Evolutionary conservation across 2,113 vertebrate species (phyloP).

Genomic region (Rhombomys opimus): DNA sequence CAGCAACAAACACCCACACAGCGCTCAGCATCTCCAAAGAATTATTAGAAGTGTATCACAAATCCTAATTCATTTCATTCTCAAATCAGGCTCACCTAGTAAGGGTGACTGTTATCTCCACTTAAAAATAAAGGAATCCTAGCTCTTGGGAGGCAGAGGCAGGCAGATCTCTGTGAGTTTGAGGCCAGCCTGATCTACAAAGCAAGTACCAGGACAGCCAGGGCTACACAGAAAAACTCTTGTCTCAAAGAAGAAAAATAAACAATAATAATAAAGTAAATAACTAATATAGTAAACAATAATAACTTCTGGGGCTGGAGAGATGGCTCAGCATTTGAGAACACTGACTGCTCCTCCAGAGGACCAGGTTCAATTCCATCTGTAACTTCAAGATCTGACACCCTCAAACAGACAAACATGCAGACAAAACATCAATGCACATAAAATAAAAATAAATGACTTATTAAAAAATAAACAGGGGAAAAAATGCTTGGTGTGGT

Average conservation of each 20-base stretch:
- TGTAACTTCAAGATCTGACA: background rate
- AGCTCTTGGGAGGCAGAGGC: too few relatives aligned
- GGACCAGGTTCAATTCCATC: background rate
- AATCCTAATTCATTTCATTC: slow-evolving; percentile 3
- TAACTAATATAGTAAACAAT: too few relatives aligned
- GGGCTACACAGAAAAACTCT: too few relatives aligned
- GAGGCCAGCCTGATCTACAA: too few relatives aligned
- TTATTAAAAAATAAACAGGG: background rate
- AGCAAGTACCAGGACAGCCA: too few relatives aligned
- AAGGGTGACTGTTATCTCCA: background rate
- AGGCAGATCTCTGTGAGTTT: too few relatives aligned
- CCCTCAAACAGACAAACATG: background rate
- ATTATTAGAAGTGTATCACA: slow-evolving; percentile 10
- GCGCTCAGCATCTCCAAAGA: background rate
- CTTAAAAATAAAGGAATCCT: background rate
- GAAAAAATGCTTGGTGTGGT: background rate
- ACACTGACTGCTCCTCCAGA: background rate
- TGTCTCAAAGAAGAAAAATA: too few relatives aligned
- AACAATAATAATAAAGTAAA: too few relatives aligned
- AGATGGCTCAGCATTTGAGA: background rate
- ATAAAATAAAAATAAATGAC: background rate
- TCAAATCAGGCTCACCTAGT: background rate
- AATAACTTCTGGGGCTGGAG: background rate
- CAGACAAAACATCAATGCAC: background rate
- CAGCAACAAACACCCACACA: background rate